Percentiles rank a stretch among this genome's conserved stretches.
Evolutionary conservation across 2,888 invertebrate species (phyloP).

Genomic region (Andrena bicolor): DNA sequence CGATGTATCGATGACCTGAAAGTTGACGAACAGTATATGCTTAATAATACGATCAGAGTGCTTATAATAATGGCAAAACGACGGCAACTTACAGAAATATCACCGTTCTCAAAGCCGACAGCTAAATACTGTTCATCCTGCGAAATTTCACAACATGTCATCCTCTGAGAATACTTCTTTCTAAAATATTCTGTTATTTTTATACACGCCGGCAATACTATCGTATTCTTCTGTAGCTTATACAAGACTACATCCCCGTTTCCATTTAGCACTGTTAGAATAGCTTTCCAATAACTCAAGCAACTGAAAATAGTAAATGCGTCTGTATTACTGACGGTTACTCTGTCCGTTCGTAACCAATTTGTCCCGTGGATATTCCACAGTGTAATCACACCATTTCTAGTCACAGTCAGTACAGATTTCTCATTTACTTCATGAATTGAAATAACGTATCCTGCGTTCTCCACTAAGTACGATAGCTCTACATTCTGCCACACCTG

Average conservation of each 20-base stretch:
- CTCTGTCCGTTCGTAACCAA: slow-evolving; percentile 53
- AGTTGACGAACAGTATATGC: slow-evolving; percentile 7
- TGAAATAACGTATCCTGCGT: slow-evolving; percentile 73
- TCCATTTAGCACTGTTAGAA: slow-evolving; percentile 73
- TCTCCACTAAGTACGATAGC: slow-evolving; percentile 63
- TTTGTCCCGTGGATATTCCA: slow-evolving; percentile 69
- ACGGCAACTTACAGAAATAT: slow-evolving; percentile 87
- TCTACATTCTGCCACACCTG: slow-evolving; percentile 70
- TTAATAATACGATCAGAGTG: background rate
- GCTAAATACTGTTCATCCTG: slow-evolving; percentile 88
- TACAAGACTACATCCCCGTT: slow-evolving; percentile 70
- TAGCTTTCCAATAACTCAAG: slow-evolving; percentile 72
- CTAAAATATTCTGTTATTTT: slow-evolving; percentile 46
- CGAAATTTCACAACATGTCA: slow-evolving; percentile 84
- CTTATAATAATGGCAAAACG: background rate
- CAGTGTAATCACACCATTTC: slow-evolving; percentile 72
- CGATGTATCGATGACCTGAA: slow-evolving; percentile 77
- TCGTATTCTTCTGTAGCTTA: slow-evolving; percentile 62
- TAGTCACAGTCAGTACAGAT: slow-evolving; percentile 72
- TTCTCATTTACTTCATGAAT: slow-evolving; percentile 73
- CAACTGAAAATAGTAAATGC: slow-evolving; percentile 68
- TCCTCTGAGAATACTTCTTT: slow-evolving; percentile 45
- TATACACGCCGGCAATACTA: slow-evolving; percentile 26
- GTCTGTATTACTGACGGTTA: slow-evolving; percentile 7
- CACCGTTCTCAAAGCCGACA: slow-evolving; percentile 88